phyloP scores from a whole-genome alignment of 2,113 vertebrate genomes.

The Brachionichthys hirsutus region DNA sequence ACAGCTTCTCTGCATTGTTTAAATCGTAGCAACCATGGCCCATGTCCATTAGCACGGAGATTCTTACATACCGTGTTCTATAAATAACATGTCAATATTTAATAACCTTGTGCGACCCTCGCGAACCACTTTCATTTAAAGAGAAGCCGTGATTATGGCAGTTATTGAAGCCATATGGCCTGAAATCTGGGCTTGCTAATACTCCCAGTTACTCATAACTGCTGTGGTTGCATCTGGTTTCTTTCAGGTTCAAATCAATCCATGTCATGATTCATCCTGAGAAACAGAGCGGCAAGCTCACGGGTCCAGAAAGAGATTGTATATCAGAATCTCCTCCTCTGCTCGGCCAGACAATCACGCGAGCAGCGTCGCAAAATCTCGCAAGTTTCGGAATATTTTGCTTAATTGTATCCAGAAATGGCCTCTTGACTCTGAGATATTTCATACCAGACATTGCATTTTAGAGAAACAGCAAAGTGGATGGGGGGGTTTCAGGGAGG shows the following conservation, averaged over 20 bases:
- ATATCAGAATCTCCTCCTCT: slow-evolving; percentile 35
- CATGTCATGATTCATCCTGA: slow-evolving; percentile 52
- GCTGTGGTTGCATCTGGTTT: slow-evolving; percentile 66
- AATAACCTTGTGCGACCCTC: slow-evolving; percentile 48
- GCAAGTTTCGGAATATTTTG: slow-evolving; percentile 25
- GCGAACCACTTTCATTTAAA: slow-evolving; percentile 43
- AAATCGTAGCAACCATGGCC: slow-evolving; percentile 4
- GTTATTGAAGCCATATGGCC: slow-evolving; percentile 58
- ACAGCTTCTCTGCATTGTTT: not conserved
- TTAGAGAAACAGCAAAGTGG: not conserved
- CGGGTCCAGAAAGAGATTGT: slow-evolving; percentile 23
- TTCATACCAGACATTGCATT: slow-evolving; percentile 8
- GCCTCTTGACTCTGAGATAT: slow-evolving; percentile 3
- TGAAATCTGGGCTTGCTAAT: slow-evolving; percentile 37
- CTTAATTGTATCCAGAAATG: slow-evolving; percentile 33
- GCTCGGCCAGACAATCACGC: slow-evolving; percentile 29
- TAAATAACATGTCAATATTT: slow-evolving; percentile 46
- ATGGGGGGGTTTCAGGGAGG: slow-evolving; percentile 9
- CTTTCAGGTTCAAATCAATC: slow-evolving; percentile 59
- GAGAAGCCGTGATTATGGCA: slow-evolving; percentile 41
- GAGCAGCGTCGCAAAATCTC: slow-evolving; percentile 20
- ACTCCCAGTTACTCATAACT: slow-evolving; percentile 51
- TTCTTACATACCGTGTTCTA: slow-evolving; percentile 17
- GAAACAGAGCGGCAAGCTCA: slow-evolving; percentile 27
- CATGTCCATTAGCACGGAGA: slow-evolving; percentile 22